Evolutionary conservation across 2,888 invertebrate genomes (phyloP).

Genomic region (Drosophila anomelani): DNA sequence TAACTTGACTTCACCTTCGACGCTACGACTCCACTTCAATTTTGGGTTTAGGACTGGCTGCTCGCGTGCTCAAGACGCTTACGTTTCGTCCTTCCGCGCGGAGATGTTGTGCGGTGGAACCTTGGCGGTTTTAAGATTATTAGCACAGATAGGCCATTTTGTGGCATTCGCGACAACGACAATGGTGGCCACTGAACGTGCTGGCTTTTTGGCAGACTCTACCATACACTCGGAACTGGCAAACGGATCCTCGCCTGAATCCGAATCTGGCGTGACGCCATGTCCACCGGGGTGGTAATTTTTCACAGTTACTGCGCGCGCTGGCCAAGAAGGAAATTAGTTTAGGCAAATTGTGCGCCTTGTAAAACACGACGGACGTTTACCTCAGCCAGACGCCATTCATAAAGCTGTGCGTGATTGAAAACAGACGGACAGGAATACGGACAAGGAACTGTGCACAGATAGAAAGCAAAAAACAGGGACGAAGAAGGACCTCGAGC

Average conservation of each 20-base stretch:
- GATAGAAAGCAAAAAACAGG: conserved; percentile 11
- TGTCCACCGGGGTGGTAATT: conserved; percentile 57
- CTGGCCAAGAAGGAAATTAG: conserved; percentile 80
- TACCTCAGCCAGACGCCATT: conserved; percentile 52
- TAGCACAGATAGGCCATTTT: conserved; percentile 77
- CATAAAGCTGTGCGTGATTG: conserved; percentile 74
- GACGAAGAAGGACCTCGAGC: conserved; percentile 11
- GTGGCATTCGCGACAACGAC: conserved; percentile 59
- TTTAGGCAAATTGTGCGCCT: conserved; percentile 83
- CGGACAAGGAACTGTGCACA: neutral
- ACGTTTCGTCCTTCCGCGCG: conserved; percentile 63
- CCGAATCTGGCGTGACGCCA: conserved; percentile 45
- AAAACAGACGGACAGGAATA: conserved; percentile 49
- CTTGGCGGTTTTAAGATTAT: conserved; percentile 78
- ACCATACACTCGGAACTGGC: neutral
- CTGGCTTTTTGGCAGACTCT: conserved; percentile 26
- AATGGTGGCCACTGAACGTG: conserved; percentile 39
- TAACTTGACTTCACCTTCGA: conserved; percentile 31
- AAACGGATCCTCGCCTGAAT: conserved; percentile 4
- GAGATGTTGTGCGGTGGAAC: conserved; percentile 52
- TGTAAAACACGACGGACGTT: conserved; percentile 77
- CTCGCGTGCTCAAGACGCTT: conserved; percentile 75
- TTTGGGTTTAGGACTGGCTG: conserved; percentile 41
- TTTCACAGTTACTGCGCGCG: conserved; percentile 62
- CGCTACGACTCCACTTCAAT: conserved; percentile 23